Evolutionary conservation across 2,113 vertebrate genomes (phyloP), one percentile per base, ranked within the genome.

Genomic region (Columbina picui): DNA sequence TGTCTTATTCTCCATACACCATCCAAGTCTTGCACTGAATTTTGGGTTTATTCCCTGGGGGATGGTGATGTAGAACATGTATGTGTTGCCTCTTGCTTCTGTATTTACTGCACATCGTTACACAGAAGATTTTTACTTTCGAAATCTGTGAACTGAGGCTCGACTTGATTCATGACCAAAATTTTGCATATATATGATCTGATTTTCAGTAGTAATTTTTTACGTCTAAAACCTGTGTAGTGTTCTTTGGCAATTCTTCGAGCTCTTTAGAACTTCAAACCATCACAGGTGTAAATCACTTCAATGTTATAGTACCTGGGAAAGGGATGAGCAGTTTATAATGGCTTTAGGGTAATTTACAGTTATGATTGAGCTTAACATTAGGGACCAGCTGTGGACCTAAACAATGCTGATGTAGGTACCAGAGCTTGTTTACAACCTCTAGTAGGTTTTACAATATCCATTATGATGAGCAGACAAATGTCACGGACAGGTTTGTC

Each of bases 281-380:
- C 1, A 0, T 70, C 47, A 59, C 14, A 13, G 1, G 1, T 47
- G 11, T 56, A 18, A 45, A 65, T 82, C 26, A 32, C 7, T 65
- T 93, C 9, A 52, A 0, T 80, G 23, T 60, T 4, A 1, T 34
- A 27, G 29, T 8, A 56, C 43, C 26, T 69, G 16, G 29, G 49
- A 64, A 56, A 38, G 17, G 36, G 3, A 6, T 56, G 18, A 39
- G 11, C 16, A 23, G 2, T 69, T 91, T 59, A 18, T 60, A 56
- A 45, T 36, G 26, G 26, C 53, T 34, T 69, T 6, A 52, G 10
- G 43, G n/a, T 29, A 39, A 38, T 78, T 61, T 70, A 18, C 14
- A 15, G n/a, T 74, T 81, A 38, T 21, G 34, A 71, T 20, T 84
- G 11, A 83, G 17, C 25, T 90, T 49, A 41, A 8, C 8, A 36